These are phyloP conservation scores for Acleris emargana DNA, from an alignment of 2,888 invertebrate genomes.

Conservation along the genomic window DNA sequence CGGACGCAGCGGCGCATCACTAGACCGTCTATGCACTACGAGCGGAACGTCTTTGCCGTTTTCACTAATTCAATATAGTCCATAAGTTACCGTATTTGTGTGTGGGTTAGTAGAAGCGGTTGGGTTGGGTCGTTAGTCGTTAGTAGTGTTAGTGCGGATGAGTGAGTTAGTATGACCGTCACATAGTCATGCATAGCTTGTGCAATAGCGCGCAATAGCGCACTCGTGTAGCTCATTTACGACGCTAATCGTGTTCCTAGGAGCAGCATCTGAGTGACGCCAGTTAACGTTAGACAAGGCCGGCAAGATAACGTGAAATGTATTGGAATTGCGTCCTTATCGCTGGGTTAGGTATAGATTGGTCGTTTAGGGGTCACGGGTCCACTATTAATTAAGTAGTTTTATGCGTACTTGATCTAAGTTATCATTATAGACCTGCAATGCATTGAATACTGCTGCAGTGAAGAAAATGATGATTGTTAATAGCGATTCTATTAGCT, in stretches of 20 bases:
- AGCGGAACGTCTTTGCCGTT: conserved; percentile 70
- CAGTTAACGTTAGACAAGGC: conserved; percentile 50
- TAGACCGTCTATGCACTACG: conserved; percentile 65
- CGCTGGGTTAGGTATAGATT: not conserved
- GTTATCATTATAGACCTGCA: too few species aligned
- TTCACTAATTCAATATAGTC: conserved; percentile 53
- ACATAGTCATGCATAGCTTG: conserved; percentile 30
- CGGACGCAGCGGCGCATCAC: conserved; percentile 62
- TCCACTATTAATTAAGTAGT: conserved; percentile 1
- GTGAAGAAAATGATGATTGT: too few species aligned
- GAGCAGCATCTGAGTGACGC: conserved; percentile 54
- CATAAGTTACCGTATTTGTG: conserved; percentile 39
- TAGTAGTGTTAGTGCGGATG: conserved; percentile 20
- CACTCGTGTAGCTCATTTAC: conserved; percentile 44
- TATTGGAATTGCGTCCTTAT: conserved; percentile 21
- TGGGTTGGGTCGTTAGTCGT: conserved; percentile 8
- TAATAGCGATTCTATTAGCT: too few species aligned
- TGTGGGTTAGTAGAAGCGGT: conserved; percentile 27
- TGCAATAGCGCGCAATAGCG: conserved; percentile 32
- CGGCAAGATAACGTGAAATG: conserved; percentile 41
- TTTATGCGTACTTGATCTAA: conserved; percentile 16
- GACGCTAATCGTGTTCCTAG: conserved; percentile 53
- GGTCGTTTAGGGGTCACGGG: not conserved
- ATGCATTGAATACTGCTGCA: too few species aligned
- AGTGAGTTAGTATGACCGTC: conserved; percentile 31